Conservation (phyloP, 2,888 invertebrate species). For the Dromius quadrimaculatus region DNA sequence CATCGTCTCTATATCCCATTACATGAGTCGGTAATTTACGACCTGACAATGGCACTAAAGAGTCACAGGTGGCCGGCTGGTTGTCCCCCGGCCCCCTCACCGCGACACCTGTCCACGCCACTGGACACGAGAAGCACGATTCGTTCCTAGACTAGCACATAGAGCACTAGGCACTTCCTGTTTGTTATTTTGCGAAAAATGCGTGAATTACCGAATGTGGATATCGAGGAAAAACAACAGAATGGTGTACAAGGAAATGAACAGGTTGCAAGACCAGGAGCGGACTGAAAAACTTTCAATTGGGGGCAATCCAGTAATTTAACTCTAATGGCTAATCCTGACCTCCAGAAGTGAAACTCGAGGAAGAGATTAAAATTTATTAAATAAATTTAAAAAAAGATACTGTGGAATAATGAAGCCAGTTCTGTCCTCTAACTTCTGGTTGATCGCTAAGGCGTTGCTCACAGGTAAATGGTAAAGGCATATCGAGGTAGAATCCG, state of each 20-base stretch:
- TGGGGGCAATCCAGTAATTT: too few species aligned
- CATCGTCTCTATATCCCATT: conserved; percentile 39
- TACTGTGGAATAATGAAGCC: neutral
- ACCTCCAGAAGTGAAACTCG: too few species aligned
- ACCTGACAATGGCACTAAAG: conserved; percentile 45
- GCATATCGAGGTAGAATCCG: neutral
- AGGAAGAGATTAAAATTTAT: too few species aligned
- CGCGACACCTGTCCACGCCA: conserved; percentile 4
- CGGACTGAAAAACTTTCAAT: neutral
- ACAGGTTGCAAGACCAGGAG: neutral
- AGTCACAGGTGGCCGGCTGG: conserved; percentile 43
- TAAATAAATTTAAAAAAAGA: neutral
- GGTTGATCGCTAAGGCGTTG: neutral
- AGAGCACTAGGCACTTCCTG: neutral
- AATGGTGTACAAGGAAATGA: neutral
- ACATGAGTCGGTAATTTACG: conserved; percentile 36
- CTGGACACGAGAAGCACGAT: conserved; percentile 5
- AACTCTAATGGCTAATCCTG: too few species aligned
- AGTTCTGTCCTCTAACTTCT: neutral
- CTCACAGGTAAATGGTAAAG: neutral
- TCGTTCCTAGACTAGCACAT: neutral
- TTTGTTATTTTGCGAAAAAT: conserved; percentile 5
- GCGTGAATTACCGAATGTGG: conserved; percentile 19
- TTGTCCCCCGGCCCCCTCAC: neutral
- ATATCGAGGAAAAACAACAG: neutral